Conservation (phyloP, 2,888 invertebrate genomes). For the Phaonia tiefii region DNA sequence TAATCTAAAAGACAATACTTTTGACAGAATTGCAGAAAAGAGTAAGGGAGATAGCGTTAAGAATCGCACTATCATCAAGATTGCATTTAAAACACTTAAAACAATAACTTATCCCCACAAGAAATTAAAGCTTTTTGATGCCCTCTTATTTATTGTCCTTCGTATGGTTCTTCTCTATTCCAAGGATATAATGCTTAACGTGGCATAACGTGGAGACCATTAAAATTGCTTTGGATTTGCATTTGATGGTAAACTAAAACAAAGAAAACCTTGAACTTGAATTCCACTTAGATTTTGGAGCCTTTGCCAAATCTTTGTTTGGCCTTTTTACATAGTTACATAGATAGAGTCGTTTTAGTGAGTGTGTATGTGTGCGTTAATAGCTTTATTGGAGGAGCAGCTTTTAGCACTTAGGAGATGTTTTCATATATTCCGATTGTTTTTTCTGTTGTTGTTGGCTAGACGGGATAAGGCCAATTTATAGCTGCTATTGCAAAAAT, state of each 20-base stretch:
- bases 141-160: neutral
- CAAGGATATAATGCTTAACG: neutral
- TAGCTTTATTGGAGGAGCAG: neutral
- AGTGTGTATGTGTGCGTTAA: neutral
- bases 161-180: neutral
- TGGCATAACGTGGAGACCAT: neutral
- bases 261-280: conserved; percentile 58
- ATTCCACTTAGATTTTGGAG: neutral
- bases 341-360: neutral
- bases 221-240: conserved; percentile 27
- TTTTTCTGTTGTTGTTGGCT: conserved; percentile 17
- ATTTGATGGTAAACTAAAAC: conserved; percentile 38
- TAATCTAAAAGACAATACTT: too few relatives aligned
- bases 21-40: too few relatives aligned
- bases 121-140: neutral
- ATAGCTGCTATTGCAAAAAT: neutral
- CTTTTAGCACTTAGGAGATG: neutral
- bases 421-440: neutral
- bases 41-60: too few relatives aligned
- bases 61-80: too few relatives aligned
- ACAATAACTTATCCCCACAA: too few relatives aligned
- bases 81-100: too few relatives aligned
- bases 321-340: neutral
- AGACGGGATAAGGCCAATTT: conserved; percentile 21
- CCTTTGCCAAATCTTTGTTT: conserved; percentile 9